Evolutionary conservation across 2,113 vertebrate genomes (phyloP).

Genomic region (Forbesichthys papilliferus): DNA sequence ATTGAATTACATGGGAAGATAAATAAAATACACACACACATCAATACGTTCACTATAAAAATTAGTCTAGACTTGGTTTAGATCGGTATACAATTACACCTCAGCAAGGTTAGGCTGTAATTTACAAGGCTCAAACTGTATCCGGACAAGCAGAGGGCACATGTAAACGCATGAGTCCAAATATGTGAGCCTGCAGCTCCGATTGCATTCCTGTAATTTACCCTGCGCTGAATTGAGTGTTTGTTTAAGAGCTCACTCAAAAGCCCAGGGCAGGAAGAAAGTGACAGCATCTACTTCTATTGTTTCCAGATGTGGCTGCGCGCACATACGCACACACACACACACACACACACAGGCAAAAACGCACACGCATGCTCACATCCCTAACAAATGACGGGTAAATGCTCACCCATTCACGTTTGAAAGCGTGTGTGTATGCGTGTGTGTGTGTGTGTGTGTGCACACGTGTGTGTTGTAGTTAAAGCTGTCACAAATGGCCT

Average conservation of each 20-base stretch:
- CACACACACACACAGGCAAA: constrained; percentile 13
- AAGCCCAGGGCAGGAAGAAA: constrained; percentile 67
- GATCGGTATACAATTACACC: constrained; percentile 28
- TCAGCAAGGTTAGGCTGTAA: constrained; percentile 37
- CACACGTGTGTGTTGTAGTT: background rate
- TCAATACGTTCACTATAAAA: constrained; percentile 9
- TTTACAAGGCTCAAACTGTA: constrained; percentile 36
- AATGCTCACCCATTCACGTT: constrained; percentile 16
- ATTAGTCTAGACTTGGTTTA: constrained; percentile 33
- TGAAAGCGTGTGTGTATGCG: constrained; percentile 4
- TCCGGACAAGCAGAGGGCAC: constrained; percentile 26
- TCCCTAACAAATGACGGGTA: constrained; percentile 22
- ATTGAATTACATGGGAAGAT: constrained; percentile 35
- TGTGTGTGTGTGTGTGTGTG: no score
- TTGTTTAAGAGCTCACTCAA: constrained; percentile 70
- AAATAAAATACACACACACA: constrained; percentile 6
- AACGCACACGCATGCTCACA: constrained; percentile 18
- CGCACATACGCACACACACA: constrained; percentile 22
- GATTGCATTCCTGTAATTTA: constrained; percentile 74
- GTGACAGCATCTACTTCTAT: constrained; percentile 73
- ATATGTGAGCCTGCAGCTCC: constrained; percentile 22
- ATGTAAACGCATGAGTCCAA: background rate
- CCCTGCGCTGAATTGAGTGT: constrained; percentile 69
- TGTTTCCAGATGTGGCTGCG: constrained; percentile 70
- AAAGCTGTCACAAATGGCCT: background rate